phyloP scores from a whole-genome alignment of 2,113 vertebrate genomes.

The Leucoraja erinaceus region DNA sequence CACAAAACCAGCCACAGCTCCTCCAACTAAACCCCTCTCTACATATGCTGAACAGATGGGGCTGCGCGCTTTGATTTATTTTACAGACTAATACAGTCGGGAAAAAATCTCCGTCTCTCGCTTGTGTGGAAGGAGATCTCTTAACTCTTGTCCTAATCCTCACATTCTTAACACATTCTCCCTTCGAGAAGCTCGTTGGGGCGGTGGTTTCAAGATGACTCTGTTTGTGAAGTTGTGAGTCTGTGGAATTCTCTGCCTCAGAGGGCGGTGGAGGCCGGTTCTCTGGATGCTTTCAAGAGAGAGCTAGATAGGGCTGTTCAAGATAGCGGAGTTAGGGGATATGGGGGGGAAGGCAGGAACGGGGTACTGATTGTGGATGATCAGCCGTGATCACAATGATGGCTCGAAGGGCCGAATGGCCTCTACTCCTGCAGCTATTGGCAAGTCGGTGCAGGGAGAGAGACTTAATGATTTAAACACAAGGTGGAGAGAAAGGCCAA shows the following conservation, averaged over 20 bases:
- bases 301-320: too few species aligned
- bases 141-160: neutral
- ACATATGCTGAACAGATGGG: conserved; percentile 6
- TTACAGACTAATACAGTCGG: neutral
- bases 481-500: too few species aligned
- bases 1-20: neutral
- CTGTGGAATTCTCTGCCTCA: neutral
- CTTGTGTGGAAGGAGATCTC: neutral
- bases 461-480: too few species aligned
- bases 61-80: neutral
- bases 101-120: neutral
- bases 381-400: too few species aligned
- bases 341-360: too few species aligned
- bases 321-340: too few species aligned
- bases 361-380: too few species aligned
- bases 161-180: neutral
- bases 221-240: neutral
- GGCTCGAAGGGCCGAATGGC: too few species aligned
- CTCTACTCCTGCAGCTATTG: too few species aligned
- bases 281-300: too few species aligned
- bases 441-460: too few species aligned
- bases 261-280: too few species aligned
- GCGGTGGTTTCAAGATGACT: neutral
- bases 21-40: neutral
- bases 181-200: neutral